Evolutionary conservation across 2,888 invertebrate species (phyloP), one percentile per base, ranked within the genome.

Genomic region (Agonopterix subpropinquella): DNA sequence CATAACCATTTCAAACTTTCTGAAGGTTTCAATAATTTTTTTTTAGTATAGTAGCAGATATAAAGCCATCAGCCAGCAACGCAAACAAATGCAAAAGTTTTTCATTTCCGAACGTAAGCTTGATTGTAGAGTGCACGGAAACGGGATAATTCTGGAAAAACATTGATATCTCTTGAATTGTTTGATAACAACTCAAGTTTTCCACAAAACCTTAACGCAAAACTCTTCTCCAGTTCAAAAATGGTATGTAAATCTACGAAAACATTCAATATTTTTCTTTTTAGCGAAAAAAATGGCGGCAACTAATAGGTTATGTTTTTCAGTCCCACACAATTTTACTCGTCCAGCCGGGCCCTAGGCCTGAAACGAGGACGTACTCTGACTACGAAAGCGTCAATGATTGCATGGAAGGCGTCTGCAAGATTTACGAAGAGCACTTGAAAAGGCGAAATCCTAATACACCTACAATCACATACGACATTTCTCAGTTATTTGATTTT

Each of bases 331-430:
- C 98, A 54, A 99, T 99, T 77, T 89, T 99, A 53, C 83, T 99
- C 57, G 96, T 99, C 5, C 99, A 99, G 78, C 97, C 98, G 1
- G 96, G 97, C 2, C 90, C 91, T 0, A 94, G 97, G 70, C 97
- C 98, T 13, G 98, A 98, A 81, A 98, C 98, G 0, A 92, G 99
- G 56, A 99, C 99, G 0, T 99, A 98, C 81, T 97, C 97, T 0
- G 99, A 99, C 80, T 99, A 98, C 70, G 99, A 99, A 76, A 96
- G 97, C 53, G 95, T 98, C 8, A 98, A 98, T 68, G 98, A 98
- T 70, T 98, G 98, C 73, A 95, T 99, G 94, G 98, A 99, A 89
- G 98, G 98, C 37, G 98, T 99, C 9, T 99, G 99, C 78, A 98
- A 98, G 88, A 99, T 99, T 57, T 99, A 98, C 73, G 99, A 99